A percentile compares a stretch with the other conserved stretches of the same genome.
These are phyloP conservation scores for Antidorcas marsupialis DNA, from an alignment of 2,113 vertebrate species.

Conservation along the genomic window DNA sequence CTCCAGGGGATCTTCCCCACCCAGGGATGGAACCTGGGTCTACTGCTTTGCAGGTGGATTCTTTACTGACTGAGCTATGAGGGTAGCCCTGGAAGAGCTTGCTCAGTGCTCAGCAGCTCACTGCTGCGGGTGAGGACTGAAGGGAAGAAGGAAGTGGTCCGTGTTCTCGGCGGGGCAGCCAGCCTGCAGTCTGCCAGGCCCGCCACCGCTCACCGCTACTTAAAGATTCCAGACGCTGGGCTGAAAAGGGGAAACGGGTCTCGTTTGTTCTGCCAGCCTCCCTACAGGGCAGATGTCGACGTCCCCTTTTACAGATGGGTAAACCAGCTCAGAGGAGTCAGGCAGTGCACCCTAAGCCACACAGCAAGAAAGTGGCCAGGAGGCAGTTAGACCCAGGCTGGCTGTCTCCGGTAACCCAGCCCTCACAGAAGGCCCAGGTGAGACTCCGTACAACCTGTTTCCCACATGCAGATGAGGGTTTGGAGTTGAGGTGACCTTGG, in stretches of 20 bases:
- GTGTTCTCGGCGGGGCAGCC: background rate
- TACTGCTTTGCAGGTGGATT: background rate
- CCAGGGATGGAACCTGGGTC: background rate
- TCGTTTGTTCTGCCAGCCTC: background rate
- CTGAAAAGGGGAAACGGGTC: background rate
- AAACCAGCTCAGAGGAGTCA: background rate
- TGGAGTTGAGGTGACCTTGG: background rate
- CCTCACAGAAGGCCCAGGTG: background rate
- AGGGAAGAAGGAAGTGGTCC: too few relatives aligned
- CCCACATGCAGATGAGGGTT: rapidly evolving
- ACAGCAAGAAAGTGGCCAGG: background rate
- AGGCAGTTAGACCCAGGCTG: too few relatives aligned
- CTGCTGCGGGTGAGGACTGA: rapidly evolving
- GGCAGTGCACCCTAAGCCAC: rapidly evolving
- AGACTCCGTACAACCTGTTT: rapidly evolving
- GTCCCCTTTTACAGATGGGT: background rate
- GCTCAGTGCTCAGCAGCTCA: rapidly evolving
- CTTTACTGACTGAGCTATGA: background rate
- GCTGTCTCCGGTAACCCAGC: background rate
- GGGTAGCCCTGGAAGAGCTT: background rate
- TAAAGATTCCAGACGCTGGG: rapidly evolving
- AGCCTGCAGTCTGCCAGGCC: background rate
- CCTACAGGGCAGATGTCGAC: rapidly evolving
- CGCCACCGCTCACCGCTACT: rapidly evolving
- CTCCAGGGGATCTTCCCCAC: background rate